phyloP scores from a whole-genome alignment of 2,888 invertebrate species.

The Tenodera sinensis region DNA sequence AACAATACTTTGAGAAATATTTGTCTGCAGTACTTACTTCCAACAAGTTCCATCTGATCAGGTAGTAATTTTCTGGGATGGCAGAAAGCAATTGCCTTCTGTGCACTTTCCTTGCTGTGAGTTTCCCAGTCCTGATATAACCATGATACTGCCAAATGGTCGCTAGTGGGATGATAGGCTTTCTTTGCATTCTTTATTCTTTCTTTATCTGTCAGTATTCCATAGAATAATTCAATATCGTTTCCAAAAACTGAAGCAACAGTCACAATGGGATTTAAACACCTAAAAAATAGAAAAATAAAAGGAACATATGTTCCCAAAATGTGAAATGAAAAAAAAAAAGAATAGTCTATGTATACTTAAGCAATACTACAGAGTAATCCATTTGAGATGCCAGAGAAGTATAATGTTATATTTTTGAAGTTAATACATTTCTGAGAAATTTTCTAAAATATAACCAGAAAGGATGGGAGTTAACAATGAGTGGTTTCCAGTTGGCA shows the following conservation, averaged over 20 bases:
- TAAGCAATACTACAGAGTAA: too few relatives aligned
- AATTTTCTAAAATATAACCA: too few relatives aligned
- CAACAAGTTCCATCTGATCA: conserved; percentile 51
- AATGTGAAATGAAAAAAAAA: too few relatives aligned
- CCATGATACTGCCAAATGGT: conserved; percentile 58
- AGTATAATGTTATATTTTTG: too few relatives aligned
- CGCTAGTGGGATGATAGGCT: conserved; percentile 53
- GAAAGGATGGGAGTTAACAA: too few relatives aligned
- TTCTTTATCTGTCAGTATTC: conserved; percentile 49
- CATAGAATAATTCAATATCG: conserved; percentile 53
- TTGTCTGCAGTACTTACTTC: conserved; percentile 45
- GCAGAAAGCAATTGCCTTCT: conserved; percentile 46
- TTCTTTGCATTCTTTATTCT: conserved; percentile 53
- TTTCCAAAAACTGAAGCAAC: conserved; percentile 49
- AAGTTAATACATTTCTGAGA: too few relatives aligned
- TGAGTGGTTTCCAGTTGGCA: too few relatives aligned
- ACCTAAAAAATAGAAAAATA: conserved; percentile 42
- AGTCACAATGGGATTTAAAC: conserved; percentile 51
- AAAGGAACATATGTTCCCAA: not conserved
- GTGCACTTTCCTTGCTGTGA: conserved; percentile 38
- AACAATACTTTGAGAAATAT: not conserved
- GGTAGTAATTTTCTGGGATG: conserved; percentile 45
- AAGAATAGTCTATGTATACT: too few relatives aligned
- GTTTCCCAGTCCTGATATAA: conserved; percentile 54
- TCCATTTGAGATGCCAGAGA: too few relatives aligned